A percentile compares a stretch with the other conserved stretches of the same genome.
Conservation (phyloP, 2,797 vertebrate genomes). For the Argyrosomus regius region DNA sequence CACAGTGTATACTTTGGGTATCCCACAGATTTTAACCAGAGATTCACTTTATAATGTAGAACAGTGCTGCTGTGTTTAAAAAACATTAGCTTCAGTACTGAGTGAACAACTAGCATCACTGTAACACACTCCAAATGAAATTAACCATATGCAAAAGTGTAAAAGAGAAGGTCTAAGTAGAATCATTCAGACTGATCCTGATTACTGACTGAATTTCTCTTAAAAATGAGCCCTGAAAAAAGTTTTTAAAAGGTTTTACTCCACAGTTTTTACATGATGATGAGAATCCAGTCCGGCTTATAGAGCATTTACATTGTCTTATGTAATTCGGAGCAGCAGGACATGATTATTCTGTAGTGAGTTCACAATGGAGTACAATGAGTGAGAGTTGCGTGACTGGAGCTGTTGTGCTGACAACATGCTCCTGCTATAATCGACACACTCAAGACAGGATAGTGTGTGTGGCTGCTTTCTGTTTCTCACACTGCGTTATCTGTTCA, state of each 20-base stretch:
- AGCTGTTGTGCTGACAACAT: constrained; percentile 65
- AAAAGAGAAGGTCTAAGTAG: background rate
- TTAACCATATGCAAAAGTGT: background rate
- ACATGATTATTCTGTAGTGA: constrained; percentile 45
- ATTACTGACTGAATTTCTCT: background rate
- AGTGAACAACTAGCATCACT: background rate
- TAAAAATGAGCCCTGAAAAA: background rate
- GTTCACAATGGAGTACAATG: constrained; percentile 59
- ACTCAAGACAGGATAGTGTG: constrained; percentile 56
- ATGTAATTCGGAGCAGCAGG: constrained; percentile 58
- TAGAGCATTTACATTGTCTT: constrained; percentile 43
- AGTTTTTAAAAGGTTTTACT: background rate
- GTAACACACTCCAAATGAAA: background rate
- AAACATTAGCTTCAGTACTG: background rate
- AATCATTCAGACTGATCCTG: background rate
- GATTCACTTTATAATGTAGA: background rate
- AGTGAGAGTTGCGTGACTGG: constrained; percentile 61
- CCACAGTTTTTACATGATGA: constrained; percentile 12
- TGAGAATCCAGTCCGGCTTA: constrained; percentile 26
- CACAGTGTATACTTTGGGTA: background rate
- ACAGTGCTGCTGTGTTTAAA: background rate
- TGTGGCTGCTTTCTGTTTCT: constrained; percentile 46
- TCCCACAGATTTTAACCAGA: background rate
- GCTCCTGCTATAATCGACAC: constrained; percentile 54
- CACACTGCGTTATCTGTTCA: constrained; percentile 62